Evolutionary conservation across 2,113 vertebrate genomes (phyloP).

Genomic region (Petrocephalus microphthalmus): DNA sequence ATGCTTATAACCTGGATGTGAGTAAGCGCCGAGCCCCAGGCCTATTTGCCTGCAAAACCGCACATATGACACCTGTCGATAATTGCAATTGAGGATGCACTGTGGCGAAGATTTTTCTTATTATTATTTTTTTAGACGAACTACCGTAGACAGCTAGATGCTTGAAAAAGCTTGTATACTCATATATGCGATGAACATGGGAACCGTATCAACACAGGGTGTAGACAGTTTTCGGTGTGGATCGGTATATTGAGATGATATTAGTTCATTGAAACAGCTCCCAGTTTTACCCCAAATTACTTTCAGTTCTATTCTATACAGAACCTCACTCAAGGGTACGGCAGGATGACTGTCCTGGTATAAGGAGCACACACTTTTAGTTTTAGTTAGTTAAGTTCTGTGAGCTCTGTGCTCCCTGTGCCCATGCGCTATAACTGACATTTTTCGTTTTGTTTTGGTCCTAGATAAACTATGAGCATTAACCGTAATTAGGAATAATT

Average conservation of each 20-base stretch:
- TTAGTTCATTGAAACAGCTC: not conserved
- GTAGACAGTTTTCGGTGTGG: not conserved
- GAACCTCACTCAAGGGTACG: not conserved
- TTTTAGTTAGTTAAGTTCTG: too few relatives aligned
- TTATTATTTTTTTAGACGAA: not conserved
- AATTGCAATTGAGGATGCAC: not conserved
- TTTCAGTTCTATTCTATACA: not conserved
- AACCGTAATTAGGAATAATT: too few relatives aligned
- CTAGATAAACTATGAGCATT: too few relatives aligned
- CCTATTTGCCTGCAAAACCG: not conserved
- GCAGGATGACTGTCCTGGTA: not conserved
- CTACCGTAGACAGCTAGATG: not conserved
- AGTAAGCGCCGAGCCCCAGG: slow-evolving; percentile 10
- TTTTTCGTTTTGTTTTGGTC: too few relatives aligned
- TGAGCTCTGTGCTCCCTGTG: too few relatives aligned
- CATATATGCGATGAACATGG: not conserved
- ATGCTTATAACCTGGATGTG: slow-evolving; percentile 51
- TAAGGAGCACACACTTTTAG: too few relatives aligned
- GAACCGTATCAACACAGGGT: not conserved
- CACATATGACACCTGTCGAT: not conserved
- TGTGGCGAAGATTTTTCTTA: not conserved
- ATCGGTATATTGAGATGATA: not conserved
- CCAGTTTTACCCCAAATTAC: not conserved
- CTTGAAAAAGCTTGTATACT: not conserved
- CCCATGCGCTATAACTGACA: too few relatives aligned